Percentiles rank a stretch among this genome's conserved stretches.
Conservation (phyloP, 2,797 vertebrate species). For the Nothura maculosa region DNA sequence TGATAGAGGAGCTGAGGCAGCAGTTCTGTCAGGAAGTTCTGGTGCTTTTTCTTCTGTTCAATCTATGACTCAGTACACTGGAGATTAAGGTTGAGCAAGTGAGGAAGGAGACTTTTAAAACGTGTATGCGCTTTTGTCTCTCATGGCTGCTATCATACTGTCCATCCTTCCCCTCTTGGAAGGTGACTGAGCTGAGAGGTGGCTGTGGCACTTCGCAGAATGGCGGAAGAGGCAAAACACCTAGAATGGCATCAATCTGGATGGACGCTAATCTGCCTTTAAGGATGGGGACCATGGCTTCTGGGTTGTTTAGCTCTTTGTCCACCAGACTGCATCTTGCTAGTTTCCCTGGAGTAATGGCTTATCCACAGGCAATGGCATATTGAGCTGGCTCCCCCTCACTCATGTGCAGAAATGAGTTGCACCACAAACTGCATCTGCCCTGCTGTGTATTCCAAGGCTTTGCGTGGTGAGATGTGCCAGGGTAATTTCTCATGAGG, state of each 20-base stretch:
- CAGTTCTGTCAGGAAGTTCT: constrained; percentile 19
- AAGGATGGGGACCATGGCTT: not conserved
- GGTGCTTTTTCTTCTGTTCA: not conserved
- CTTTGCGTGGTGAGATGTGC: not conserved
- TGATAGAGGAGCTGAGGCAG: constrained; percentile 31
- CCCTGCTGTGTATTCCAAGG: not conserved
- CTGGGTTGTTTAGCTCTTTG: not conserved
- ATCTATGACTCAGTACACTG: not conserved
- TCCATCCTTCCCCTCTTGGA: not conserved
- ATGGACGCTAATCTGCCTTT: not conserved
- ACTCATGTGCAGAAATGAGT: not conserved
- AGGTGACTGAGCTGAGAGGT: fast-evolving
- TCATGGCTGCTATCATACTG: not conserved
- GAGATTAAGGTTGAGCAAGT: constrained; percentile 4
- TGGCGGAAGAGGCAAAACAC: not conserved
- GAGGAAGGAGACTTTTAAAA: not conserved
- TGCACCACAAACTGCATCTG: not conserved
- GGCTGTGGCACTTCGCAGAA: fast-evolving
- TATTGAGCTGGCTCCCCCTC: not conserved
- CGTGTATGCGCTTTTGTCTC: not conserved
- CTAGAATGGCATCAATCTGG: not conserved
- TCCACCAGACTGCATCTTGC: not conserved
- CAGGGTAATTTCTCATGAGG: not conserved
- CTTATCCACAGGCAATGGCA: not conserved
- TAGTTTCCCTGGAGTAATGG: not conserved